A percentile compares a stretch with the other conserved stretches of the same genome.
Conservation (phyloP, 2,113 vertebrate genomes). For the Glaucidium brasilianum region DNA sequence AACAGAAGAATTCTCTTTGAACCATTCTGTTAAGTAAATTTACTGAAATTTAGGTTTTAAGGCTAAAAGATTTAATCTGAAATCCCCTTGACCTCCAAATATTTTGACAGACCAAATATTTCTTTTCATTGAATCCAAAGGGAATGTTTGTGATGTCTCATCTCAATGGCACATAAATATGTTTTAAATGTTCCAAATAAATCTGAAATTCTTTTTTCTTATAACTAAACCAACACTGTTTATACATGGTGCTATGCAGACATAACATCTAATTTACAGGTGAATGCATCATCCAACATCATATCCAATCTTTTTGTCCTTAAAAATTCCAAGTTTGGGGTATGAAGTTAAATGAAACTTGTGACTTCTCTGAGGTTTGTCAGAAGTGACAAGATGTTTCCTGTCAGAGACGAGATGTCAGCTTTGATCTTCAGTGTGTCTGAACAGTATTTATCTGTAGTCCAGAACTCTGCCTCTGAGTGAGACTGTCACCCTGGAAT, state of each 20-base stretch:
- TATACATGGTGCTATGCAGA: background rate
- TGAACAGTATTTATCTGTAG: background rate
- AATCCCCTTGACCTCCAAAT: background rate
- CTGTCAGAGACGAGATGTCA: background rate
- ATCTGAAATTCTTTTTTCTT: background rate
- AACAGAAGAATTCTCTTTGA: background rate
- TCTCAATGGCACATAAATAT: background rate
- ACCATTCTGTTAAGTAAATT: background rate
- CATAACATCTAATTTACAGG: background rate
- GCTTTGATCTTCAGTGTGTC: background rate
- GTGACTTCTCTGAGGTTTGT: background rate
- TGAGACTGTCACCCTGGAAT: background rate
- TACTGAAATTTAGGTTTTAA: background rate
- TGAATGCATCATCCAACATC: background rate
- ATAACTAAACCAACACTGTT: background rate
- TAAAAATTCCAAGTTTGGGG: background rate
- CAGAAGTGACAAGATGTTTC: background rate
- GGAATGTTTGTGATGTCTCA: background rate
- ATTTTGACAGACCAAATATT: background rate
- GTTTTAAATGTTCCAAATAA: background rate
- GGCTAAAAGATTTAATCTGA: background rate
- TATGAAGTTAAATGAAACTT: background rate
- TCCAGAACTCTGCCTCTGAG: background rate
- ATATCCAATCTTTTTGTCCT: background rate
- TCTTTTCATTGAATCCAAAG: background rate